phyloP scores from a whole-genome alignment of 1,140 invertebrate genomes.

The Platyscapa corneri region DNA sequence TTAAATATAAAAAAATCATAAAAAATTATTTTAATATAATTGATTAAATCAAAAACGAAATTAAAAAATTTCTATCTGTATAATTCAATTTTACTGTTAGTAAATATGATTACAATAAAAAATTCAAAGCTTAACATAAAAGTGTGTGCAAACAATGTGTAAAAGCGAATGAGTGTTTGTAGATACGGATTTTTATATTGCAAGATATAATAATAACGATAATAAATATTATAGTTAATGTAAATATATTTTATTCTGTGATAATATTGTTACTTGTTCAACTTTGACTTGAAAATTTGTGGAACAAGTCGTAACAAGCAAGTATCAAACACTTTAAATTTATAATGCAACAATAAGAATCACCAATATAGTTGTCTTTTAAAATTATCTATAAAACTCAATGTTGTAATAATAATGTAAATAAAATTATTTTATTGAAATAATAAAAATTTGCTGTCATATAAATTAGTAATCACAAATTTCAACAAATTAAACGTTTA shows the following conservation, averaged over 20 bases:
- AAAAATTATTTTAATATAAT: background rate
- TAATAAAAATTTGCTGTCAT: no score
- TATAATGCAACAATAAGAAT: background rate
- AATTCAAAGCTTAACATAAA: background rate
- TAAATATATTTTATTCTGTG: constrained; percentile 60
- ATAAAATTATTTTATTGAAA: no score
- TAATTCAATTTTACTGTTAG: background rate
- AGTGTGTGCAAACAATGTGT: background rate
- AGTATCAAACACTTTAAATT: constrained; percentile 6
- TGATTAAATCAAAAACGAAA: background rate
- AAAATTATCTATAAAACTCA: no score
- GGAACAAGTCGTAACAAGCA: background rate
- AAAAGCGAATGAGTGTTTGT: constrained; percentile 8
- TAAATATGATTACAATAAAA: background rate
- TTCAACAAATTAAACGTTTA: no score
- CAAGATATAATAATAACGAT: background rate
- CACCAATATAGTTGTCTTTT: no score
- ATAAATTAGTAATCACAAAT: no score
- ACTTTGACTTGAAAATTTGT: background rate
- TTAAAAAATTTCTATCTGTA: background rate
- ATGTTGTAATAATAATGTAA: no score
- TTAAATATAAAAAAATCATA: background rate
- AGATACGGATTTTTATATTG: constrained; percentile 40
- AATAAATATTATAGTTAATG: constrained; percentile 40
- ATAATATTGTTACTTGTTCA: constrained; percentile 55